These are phyloP conservation scores for Paraescarpia echinospica DNA, from an alignment of 1,140 invertebrate genomes.

Conservation along the genomic window DNA sequence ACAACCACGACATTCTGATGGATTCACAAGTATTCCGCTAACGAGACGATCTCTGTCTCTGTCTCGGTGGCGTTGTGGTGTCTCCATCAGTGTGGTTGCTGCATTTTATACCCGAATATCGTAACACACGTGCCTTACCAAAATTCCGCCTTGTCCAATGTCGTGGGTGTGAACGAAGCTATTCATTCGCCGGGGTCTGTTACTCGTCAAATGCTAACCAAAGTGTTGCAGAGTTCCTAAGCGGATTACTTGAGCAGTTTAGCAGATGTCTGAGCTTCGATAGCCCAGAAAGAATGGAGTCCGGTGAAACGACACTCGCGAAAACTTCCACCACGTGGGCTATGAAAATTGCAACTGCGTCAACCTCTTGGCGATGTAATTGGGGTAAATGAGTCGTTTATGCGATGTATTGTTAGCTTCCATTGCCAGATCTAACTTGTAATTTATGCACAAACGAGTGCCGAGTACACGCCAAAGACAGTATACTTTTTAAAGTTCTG, in stretches of 20 bases:
- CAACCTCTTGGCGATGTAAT: too few relatives aligned
- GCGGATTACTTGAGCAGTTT: background rate
- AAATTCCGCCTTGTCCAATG: background rate
- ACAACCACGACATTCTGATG: background rate
- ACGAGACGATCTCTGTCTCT: background rate
- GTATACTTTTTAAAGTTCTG: too few relatives aligned
- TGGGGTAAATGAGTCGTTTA: too few relatives aligned
- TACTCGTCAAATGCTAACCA: background rate
- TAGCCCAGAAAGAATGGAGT: background rate
- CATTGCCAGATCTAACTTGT: too few relatives aligned
- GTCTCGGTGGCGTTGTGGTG: background rate
- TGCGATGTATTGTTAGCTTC: too few relatives aligned
- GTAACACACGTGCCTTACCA: background rate
- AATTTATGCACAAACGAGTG: too few relatives aligned
- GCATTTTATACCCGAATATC: background rate
- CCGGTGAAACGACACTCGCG: background rate
- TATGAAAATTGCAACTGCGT: background rate
- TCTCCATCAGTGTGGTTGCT: background rate
- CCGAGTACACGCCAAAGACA: too few relatives aligned
- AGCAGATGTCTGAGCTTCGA: background rate
- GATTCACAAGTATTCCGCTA: background rate
- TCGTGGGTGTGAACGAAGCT: background rate
- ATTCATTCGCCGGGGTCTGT: background rate
- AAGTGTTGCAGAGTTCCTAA: background rate
- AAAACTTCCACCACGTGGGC: background rate